These are phyloP conservation scores for Tetramorium alpestre DNA, from an alignment of 1,140 invertebrate species.

Conservation along the genomic window DNA sequence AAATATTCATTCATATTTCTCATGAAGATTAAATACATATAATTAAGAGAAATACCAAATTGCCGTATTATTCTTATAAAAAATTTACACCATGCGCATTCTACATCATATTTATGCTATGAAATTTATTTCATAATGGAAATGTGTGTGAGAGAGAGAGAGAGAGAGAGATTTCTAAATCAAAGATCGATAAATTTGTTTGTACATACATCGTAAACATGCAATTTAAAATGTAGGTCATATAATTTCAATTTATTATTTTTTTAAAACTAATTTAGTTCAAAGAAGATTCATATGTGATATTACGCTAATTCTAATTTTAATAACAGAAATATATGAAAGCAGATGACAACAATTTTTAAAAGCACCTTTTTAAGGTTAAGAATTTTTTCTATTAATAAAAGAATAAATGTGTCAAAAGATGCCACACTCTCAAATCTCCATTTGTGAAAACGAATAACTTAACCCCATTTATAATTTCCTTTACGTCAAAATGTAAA, in stretches of 20 bases:
- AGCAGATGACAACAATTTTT: not conserved
- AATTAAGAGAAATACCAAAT: not conserved
- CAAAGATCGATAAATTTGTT: not conserved
- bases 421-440: not conserved
- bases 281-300: not conserved
- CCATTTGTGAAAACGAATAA: constrained; percentile 11
- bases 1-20: not conserved
- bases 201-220: not conserved
- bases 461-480: constrained; percentile 23
- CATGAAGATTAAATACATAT: not conserved
- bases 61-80: not conserved
- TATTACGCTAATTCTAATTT: not conserved
- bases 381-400: too few species aligned
- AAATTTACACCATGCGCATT: not conserved
- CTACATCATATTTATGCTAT: not conserved
- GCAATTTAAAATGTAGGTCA: not conserved
- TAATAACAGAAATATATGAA: not conserved
- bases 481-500: constrained; percentile 34
- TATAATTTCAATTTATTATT: not conserved
- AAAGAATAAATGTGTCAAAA: not conserved
- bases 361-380: too few species aligned
- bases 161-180: not conserved
- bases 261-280: not conserved
- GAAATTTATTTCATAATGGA: not conserved
- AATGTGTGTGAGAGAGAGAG: too few species aligned